Percentiles rank a stretch among this genome's conserved stretches.
Conservation (phyloP, 2,888 invertebrate genomes). For the Philonicus albiceps region DNA sequence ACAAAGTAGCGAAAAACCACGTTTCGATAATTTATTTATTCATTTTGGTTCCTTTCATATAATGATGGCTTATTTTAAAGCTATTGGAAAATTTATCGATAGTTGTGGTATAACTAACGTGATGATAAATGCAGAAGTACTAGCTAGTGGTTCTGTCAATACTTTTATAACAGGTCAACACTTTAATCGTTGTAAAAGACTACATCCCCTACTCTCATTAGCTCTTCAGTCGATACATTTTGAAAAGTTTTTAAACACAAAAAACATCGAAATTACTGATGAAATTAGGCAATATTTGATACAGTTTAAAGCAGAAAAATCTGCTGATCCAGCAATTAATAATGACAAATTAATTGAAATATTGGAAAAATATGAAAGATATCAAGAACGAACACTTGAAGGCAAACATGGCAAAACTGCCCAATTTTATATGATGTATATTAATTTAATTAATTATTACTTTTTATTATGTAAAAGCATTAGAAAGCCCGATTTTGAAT, state of each 20-base stretch:
- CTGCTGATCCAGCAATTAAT: not conserved
- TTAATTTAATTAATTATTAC: constrained; percentile 41
- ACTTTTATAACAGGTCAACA: not conserved
- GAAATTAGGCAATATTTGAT: not conserved
- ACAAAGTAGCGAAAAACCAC: constrained; percentile 50
- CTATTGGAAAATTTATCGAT: constrained; percentile 50
- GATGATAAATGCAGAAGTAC: constrained; percentile 36
- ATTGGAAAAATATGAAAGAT: not conserved
- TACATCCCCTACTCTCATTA: not conserved
- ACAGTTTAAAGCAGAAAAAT: not conserved
- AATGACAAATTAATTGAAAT: not conserved
- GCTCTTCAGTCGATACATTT: not conserved
- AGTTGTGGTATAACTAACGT: constrained; percentile 44
- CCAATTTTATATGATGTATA: constrained; percentile 40
- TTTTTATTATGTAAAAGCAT: not conserved
- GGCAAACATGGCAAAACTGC: not conserved
- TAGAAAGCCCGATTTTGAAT: not conserved
- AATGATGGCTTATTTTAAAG: constrained; percentile 51
- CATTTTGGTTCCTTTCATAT: constrained; percentile 51
- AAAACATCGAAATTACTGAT: not conserved
- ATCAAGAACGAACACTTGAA: not conserved
- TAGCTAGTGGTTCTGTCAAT: constrained; percentile 39
- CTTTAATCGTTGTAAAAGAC: not conserved
- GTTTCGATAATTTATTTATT: constrained; percentile 51
- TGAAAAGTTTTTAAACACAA: not conserved